A percentile compares a stretch with the other conserved stretches of the same genome.
phyloP scores from a whole-genome alignment of 1,140 invertebrate genomes.

The Drosophila kohkoa region DNA sequence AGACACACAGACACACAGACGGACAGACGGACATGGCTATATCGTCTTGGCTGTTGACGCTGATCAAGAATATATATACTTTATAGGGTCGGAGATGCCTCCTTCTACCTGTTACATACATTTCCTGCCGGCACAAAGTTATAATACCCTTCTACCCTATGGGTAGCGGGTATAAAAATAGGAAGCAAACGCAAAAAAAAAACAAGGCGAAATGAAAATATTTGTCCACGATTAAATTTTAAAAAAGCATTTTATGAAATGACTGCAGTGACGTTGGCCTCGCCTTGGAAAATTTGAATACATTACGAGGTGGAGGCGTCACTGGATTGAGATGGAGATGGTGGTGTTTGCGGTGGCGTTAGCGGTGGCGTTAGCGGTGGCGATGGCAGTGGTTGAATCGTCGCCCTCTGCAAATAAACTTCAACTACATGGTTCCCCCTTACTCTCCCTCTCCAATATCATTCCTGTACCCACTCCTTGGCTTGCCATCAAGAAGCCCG shows the following conservation, averaged over 20 bases:
- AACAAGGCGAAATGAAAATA: slow-evolving; percentile 74
- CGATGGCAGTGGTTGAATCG: slow-evolving; percentile 38
- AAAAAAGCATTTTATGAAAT: slow-evolving; percentile 82
- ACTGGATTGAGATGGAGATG: background rate
- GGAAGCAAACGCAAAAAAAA: slow-evolving; percentile 16
- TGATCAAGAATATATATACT: too few relatives aligned
- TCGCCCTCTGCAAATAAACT: slow-evolving; percentile 66
- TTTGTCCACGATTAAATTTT: slow-evolving; percentile 83
- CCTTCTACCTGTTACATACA: too few relatives aligned
- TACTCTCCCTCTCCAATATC: background rate
- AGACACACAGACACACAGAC: too few relatives aligned
- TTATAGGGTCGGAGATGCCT: too few relatives aligned
- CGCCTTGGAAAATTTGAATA: slow-evolving; percentile 83
- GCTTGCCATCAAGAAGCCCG: slow-evolving; percentile 16
- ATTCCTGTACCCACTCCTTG: slow-evolving; percentile 18
- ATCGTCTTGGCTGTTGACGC: too few relatives aligned
- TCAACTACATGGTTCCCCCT: slow-evolving; percentile 8
- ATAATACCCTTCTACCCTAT: too few relatives aligned
- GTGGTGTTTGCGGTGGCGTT: slow-evolving; percentile 20
- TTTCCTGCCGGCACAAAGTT: too few relatives aligned
- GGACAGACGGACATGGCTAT: too few relatives aligned
- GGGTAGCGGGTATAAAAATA: too few relatives aligned
- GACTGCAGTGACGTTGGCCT: slow-evolving; percentile 80
- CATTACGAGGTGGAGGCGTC: slow-evolving; percentile 57
- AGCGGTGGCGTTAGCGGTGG: slow-evolving; percentile 10